Conservation (phyloP, 2,888 invertebrate species). For the Zaprionus lineosus region DNA sequence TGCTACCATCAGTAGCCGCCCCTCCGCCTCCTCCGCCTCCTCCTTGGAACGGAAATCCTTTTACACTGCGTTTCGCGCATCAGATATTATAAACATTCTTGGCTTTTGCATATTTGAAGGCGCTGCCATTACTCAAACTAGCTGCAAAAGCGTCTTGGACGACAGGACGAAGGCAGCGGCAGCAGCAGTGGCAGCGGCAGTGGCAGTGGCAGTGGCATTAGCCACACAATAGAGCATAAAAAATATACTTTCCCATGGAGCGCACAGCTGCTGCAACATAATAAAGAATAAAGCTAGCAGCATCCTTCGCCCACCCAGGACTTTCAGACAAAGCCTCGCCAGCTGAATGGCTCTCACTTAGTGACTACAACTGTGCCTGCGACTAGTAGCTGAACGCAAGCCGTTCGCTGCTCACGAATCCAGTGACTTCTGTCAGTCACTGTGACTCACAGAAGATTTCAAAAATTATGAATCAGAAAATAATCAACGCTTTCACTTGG, state of each 20-base stretch:
- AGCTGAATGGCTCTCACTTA: slow-evolving; percentile 1
- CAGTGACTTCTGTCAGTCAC: neutral
- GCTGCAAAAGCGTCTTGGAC: slow-evolving; percentile 49
- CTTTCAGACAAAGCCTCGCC: slow-evolving; percentile 37
- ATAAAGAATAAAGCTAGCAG: slow-evolving; percentile 59
- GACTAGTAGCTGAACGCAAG: neutral
- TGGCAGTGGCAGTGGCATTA: slow-evolving; percentile 19
- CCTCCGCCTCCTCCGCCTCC: slow-evolving; percentile 19
- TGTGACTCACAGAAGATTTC: too few species aligned
- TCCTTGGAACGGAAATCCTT: slow-evolving; percentile 62
- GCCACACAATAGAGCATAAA: slow-evolving; percentile 64
- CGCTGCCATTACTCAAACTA: slow-evolving; percentile 59
- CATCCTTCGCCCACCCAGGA: slow-evolving; percentile 56
- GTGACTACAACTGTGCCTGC: neutral
- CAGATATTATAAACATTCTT: slow-evolving; percentile 71
- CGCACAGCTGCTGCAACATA: slow-evolving; percentile 59
- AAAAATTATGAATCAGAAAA: too few species aligned
- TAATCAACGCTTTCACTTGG: too few species aligned
- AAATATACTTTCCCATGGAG: slow-evolving; percentile 52
- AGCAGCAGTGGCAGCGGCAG: slow-evolving; percentile 26
- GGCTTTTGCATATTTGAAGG: slow-evolving; percentile 69
- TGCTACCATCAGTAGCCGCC: slow-evolving; percentile 29
- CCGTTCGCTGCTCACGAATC: too few species aligned
- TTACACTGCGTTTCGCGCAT: slow-evolving; percentile 44
- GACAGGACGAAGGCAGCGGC: slow-evolving; percentile 38